Base-by-base conservation (phyloP, 2,888 invertebrate species). In the Ptilodon capucinus region DNA sequence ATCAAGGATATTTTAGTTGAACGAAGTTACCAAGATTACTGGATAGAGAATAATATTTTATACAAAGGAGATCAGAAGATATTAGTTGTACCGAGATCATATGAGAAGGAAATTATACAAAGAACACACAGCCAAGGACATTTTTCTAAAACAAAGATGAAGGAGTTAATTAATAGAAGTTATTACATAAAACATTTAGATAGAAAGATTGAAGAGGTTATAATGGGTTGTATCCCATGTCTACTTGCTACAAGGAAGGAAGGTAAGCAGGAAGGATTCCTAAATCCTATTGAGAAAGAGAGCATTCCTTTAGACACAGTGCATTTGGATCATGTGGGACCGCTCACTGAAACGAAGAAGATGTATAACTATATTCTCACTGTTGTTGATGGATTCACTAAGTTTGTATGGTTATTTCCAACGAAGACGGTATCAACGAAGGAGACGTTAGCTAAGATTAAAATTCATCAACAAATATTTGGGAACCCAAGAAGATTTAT, bases 341-440 rank as follows among this genome's bases (percentile, higher is more conserved):
- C 77, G 0, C 28, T 77, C 11, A 56, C 67, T 0, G 60, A 64
- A 2, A 79, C 77, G 0, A 58, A 58, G 1, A 78, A 76, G 46
- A 41, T 46, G n/a, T 78, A 79, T 35, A 74, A 75, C 35, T 56
- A 81, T 32, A 71, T 84, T 0, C 60, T 83, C 0, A 73, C 72
- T 0, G 55, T 79, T 0, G 49, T 80, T 0, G 79, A 83, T 52
- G 68, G 53, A 0, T 81, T 77, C 36, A 76, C 75, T 0, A 82
- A 81, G 42, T 80, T 79, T 61, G 63, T 60, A 1, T 81, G 81
- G 76, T 11, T 80, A 0, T 80, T 67, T 43, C 76, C 78, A 1
- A 65, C 64, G 0, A 78, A 76, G n/a, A n/a, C n/a, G n/a, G n/a
- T n/a, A 43, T 49, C 63, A 2, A 68, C 65, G 1, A 57, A 55